phyloP scores from a whole-genome alignment of 1,140 invertebrate genomes.

The Periplaneta americana region DNA sequence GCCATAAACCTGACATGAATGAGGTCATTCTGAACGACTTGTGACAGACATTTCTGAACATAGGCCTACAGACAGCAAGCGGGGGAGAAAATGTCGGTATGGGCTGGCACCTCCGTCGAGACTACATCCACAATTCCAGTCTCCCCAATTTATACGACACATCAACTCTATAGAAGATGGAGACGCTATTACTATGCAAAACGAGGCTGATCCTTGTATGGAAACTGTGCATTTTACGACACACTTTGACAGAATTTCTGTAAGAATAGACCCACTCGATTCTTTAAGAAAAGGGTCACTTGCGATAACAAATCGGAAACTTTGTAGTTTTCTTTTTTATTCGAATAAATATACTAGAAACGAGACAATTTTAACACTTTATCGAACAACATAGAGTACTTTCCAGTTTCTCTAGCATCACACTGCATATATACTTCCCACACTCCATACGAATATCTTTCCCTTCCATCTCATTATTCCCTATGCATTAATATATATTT shows the following conservation, averaged over 20 bases:
- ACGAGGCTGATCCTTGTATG: background rate
- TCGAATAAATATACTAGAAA: too few relatives aligned
- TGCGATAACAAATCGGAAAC: background rate
- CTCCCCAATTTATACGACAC: background rate
- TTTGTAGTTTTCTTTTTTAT: background rate
- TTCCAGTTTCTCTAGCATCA: too few relatives aligned
- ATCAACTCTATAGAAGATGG: background rate
- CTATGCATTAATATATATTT: too few relatives aligned
- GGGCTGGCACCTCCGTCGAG: background rate
- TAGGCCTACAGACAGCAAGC: background rate
- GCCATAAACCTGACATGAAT: background rate
- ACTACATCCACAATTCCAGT: background rate
- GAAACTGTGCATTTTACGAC: background rate
- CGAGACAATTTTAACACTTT: too few relatives aligned
- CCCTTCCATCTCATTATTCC: too few relatives aligned
- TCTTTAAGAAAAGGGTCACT: slow-evolving; percentile 1
- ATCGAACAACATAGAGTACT: too few relatives aligned
- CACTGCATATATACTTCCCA: too few relatives aligned
- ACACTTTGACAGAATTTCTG: slow-evolving; percentile 8
- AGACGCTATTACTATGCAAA: background rate
- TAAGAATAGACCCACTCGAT: slow-evolving; percentile 12
- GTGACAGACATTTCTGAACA: background rate
- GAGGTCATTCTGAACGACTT: background rate
- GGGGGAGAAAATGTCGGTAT: background rate
- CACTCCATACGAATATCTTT: too few relatives aligned